Conservation (phyloP, 30 jellyfish, hydroid and myxozoan genomes). For the Aurelia coerulea region DNA sequence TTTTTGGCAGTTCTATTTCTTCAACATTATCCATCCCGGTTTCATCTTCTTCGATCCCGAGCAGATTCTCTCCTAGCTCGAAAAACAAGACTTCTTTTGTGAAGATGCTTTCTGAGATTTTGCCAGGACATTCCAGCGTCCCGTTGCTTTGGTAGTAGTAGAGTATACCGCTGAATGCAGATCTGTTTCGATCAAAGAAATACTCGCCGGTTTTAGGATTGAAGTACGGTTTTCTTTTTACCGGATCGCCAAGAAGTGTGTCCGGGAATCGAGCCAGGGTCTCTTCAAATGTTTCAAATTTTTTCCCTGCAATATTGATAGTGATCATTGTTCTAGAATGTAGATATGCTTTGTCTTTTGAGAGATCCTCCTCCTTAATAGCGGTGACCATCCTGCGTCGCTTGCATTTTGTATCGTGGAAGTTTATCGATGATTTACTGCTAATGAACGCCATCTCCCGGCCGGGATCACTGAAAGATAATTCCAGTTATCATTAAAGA, state of each 20-base stretch:
- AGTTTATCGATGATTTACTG: constrained; percentile 35
- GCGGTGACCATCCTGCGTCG: constrained; percentile 23
- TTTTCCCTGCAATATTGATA: constrained; percentile 85
- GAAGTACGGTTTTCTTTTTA: constrained; percentile 74
- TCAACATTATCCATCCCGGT: constrained; percentile 47
- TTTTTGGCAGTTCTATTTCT: constrained; percentile 76
- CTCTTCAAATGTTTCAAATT: constrained; percentile 83
- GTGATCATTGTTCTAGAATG: constrained; percentile 47
- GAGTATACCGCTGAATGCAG: constrained; percentile 92
- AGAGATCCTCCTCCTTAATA: constrained; percentile 12
- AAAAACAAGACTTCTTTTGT: constrained; percentile 95
- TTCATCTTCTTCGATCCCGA: constrained; percentile 58
- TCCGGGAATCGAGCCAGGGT: constrained; percentile 93
- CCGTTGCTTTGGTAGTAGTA: constrained; percentile 93
- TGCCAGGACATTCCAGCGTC: constrained; percentile 79
- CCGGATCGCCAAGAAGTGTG: constrained; percentile 91
- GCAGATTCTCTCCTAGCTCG: constrained; percentile 85
- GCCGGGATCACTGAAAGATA: constrained; percentile 10
- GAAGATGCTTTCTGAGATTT: constrained; percentile 91
- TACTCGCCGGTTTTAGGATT: constrained; percentile 86
- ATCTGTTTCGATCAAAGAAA: constrained; percentile 90
- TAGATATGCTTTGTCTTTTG: background rate
- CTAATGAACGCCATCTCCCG: constrained; percentile 44
- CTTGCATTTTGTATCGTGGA: constrained; percentile 29
- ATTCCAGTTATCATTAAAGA: background rate